A percentile compares a stretch with the other conserved stretches of the same genome.
phyloP scores from a whole-genome alignment of 1,140 invertebrate species.

The Neomicropteryx cornuta region DNA sequence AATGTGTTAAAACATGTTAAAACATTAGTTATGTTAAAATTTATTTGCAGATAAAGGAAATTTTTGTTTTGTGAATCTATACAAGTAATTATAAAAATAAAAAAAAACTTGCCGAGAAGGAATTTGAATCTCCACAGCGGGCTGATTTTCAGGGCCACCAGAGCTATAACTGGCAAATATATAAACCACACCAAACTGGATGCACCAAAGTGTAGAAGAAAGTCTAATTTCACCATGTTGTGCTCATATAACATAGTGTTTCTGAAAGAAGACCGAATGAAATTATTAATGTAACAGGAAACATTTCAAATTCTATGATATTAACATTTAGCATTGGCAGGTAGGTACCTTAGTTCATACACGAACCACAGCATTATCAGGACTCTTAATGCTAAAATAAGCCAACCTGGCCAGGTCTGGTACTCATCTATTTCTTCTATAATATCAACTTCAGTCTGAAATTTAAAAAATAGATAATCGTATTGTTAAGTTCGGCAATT shows the following conservation, averaged over 20 bases:
- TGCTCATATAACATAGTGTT: conserved; percentile 89
- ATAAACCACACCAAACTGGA: conserved; percentile 97
- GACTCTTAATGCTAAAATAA: conserved; percentile 77
- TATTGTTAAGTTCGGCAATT: no score
- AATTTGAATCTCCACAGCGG: conserved; percentile 93
- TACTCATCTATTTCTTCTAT: conserved; percentile 95
- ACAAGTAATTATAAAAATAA: conserved; percentile 8
- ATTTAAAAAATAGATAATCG: conserved; percentile 13
- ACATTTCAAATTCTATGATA: no score
- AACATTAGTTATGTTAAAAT: no score
- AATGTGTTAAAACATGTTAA: no score
- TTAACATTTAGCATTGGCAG: no score
- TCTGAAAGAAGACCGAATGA: no score
- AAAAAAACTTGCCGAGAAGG: conserved; percentile 62
- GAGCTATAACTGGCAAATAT: conserved; percentile 86
- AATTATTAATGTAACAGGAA: no score
- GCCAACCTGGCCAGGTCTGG: conserved; percentile 93
- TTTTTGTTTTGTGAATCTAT: conserved; percentile 3
- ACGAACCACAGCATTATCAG: conserved; percentile 94
- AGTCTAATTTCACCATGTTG: conserved; percentile 81
- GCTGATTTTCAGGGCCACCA: conserved; percentile 88
- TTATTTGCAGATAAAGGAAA: not conserved
- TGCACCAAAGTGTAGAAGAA: conserved; percentile 92
- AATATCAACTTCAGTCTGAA: conserved; percentile 87
- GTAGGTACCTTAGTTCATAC: conserved; percentile 59